phyloP scores from a whole-genome alignment of 2,113 vertebrate species.

The Panthera uncia region DNA sequence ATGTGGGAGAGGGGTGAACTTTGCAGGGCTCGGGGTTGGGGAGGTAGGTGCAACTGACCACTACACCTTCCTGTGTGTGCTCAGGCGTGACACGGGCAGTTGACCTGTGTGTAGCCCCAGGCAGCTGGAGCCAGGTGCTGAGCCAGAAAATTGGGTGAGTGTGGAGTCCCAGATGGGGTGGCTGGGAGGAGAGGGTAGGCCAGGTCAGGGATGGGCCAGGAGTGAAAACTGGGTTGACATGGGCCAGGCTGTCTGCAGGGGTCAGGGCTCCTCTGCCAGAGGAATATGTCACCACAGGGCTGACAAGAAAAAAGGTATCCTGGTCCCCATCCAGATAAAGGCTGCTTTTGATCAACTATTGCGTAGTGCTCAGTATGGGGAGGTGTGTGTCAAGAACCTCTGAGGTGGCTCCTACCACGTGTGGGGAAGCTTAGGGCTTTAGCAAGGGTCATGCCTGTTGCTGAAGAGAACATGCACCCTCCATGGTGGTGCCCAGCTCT shows the following conservation, averaged over 20 bases:
- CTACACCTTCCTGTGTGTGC: conserved; percentile 5
- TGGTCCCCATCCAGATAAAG: background rate
- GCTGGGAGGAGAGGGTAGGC: background rate
- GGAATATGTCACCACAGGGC: background rate
- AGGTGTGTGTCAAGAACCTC: background rate
- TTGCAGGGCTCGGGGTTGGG: background rate
- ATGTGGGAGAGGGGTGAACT: background rate
- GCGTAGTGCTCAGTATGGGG: background rate
- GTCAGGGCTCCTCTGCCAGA: background rate
- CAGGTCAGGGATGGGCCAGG: background rate
- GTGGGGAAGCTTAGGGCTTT: background rate
- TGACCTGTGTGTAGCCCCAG: conserved; percentile 93
- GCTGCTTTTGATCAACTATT: background rate
- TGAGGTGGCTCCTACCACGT: background rate
- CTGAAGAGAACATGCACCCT: background rate
- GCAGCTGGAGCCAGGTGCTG: conserved; percentile 92
- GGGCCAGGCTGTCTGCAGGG: conserved; percentile 73
- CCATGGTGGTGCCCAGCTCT: background rate
- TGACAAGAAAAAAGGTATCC: background rate
- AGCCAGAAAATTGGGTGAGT: conserved; percentile 89
- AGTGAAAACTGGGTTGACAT: background rate
- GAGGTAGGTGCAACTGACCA: background rate
- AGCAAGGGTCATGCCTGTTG: accelerated
- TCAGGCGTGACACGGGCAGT: conserved; percentile 91
- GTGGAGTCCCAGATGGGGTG: background rate